These are phyloP conservation scores for Lithophane ornitopus DNA, from an alignment of 2,888 invertebrate genomes.

Conservation along the genomic window DNA sequence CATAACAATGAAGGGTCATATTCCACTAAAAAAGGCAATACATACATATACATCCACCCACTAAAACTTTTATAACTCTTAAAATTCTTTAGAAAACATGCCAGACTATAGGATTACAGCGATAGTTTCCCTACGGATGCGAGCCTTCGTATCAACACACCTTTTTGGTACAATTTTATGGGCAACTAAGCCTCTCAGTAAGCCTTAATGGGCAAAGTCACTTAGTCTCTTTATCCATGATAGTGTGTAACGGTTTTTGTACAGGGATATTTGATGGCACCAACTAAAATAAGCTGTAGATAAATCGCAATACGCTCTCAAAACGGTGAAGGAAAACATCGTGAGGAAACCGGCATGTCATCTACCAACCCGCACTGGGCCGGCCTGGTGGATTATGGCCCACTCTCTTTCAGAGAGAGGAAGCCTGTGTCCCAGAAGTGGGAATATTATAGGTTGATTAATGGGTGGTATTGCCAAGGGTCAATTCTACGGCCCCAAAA, in stretches of 20 bases:
- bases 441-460: too few relatives aligned
- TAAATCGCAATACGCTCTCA: not conserved
- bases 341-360: too few relatives aligned
- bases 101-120: constrained; percentile 30
- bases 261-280: constrained; percentile 10
- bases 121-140: constrained; percentile 52
- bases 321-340: too few relatives aligned
- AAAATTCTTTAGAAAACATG: constrained; percentile 51
- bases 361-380: too few relatives aligned
- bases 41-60: constrained; percentile 17
- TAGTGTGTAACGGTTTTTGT: constrained; percentile 46
- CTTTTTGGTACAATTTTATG: constrained; percentile 66
- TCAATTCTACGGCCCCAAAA: not conserved
- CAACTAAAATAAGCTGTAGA: not conserved
- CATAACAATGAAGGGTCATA: constrained; percentile 11
- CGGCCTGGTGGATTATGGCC: too few relatives aligned
- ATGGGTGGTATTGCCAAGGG: not conserved
- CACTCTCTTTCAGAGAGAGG: too few relatives aligned
- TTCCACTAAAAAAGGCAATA: constrained; percentile 1
- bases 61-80: constrained; percentile 43
- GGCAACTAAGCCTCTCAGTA: constrained; percentile 50
- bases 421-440: too few relatives aligned
- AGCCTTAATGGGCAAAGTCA: constrained; percentile 63
- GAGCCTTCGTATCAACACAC: constrained; percentile 43
- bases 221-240: constrained; percentile 57